These are phyloP conservation scores for Napeogenes sylphis DNA, from an alignment of 2,888 invertebrate genomes.

Conservation along the genomic window DNA sequence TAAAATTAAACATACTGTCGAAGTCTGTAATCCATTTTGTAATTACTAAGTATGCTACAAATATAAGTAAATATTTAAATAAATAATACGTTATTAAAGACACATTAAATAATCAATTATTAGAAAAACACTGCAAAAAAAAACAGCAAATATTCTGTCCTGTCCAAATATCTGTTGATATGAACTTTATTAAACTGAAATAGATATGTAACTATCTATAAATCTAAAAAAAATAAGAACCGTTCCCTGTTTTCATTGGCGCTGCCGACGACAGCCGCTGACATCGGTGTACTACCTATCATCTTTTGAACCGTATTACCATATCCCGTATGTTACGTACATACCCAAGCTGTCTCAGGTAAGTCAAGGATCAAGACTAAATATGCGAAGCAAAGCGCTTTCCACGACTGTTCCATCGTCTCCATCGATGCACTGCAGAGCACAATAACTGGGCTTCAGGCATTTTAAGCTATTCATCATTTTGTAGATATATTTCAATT, in stretches of 20 bases:
- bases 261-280: slow-evolving; percentile 59
- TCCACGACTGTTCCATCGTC: slow-evolving; percentile 7
- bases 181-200: too few species aligned
- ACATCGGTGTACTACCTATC: slow-evolving; percentile 66
- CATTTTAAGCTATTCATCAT: not conserved
- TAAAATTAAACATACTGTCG: too few species aligned
- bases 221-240: not conserved
- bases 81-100: too few species aligned
- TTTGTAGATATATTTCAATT: too few species aligned
- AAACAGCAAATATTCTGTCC: too few species aligned
- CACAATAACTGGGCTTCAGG: slow-evolving; percentile 2
- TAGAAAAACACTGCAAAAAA: too few species aligned
- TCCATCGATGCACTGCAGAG: slow-evolving; percentile 6
- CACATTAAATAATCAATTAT: too few species aligned
- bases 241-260: slow-evolving; percentile 35
- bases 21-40: too few species aligned
- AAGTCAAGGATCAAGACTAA: slow-evolving; percentile 40
- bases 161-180: too few species aligned
- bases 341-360: slow-evolving; percentile 69
- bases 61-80: too few species aligned
- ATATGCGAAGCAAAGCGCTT: slow-evolving; percentile 25
- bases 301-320: slow-evolving; percentile 60
- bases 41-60: too few species aligned
- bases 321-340: slow-evolving; percentile 64
- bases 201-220: not conserved